Percentiles rank a stretch among this genome's conserved stretches.
phyloP scores from a whole-genome alignment of 2,113 vertebrate species.

The Elachura formosa region DNA sequence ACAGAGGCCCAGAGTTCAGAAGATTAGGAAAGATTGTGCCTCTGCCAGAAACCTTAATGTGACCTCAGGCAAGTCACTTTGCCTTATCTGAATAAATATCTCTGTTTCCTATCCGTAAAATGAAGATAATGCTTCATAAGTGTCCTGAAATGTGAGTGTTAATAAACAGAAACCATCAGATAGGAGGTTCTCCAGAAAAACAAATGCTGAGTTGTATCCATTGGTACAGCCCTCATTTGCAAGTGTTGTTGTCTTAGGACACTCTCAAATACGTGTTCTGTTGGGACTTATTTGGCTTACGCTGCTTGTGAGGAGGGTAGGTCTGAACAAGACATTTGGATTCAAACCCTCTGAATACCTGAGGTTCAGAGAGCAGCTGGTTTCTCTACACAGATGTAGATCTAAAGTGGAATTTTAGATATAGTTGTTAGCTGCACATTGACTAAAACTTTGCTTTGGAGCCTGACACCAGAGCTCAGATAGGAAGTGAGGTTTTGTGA shows the following conservation, averaged over 20 bases:
- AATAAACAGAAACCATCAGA: not conserved
- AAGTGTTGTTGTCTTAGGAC: not conserved
- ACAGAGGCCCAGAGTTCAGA: constrained; percentile 31
- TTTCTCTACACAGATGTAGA: not conserved
- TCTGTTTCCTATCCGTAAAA: constrained; percentile 10
- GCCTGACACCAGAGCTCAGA: not conserved
- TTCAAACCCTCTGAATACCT: not conserved
- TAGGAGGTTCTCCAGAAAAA: not conserved
- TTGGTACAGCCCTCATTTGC: not conserved
- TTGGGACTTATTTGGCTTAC: not conserved
- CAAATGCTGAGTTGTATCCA: not conserved
- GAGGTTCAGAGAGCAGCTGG: not conserved
- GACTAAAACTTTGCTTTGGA: not conserved
- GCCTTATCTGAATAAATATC: constrained; percentile 31
- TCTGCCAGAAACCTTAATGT: constrained; percentile 37
- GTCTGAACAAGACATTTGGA: not conserved
- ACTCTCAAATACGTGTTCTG: not conserved
- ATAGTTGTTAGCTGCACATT: not conserved
- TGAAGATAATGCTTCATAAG: not conserved
- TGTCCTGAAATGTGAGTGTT: not conserved
- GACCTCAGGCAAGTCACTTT: constrained; percentile 43
- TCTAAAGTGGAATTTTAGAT: not conserved
- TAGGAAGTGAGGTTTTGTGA: not conserved
- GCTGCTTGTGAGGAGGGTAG: not conserved
- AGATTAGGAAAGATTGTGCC: not conserved